A percentile compares a stretch with the other conserved stretches of the same genome.
phyloP scores from a whole-genome alignment of 2,888 invertebrate genomes.

The Epsilonema sp. region DNA sequence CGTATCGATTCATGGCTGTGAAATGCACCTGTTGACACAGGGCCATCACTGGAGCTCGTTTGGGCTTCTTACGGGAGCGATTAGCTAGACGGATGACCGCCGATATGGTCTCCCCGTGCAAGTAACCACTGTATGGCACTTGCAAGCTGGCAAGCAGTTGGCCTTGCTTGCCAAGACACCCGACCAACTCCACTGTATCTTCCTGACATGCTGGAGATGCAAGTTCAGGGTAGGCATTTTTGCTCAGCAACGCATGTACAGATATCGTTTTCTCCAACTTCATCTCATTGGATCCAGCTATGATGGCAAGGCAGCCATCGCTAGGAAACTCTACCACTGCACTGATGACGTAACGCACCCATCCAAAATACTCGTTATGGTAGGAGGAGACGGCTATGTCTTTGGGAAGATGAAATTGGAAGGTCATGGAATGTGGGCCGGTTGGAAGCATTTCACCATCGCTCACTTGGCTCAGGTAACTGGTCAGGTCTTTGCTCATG shows the following conservation, averaged over 20 bases:
- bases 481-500: constrained; percentile 15
- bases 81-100: background rate
- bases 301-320: no score
- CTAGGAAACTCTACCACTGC: no score
- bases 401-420: no score
- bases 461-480: background rate
- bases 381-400: no score
- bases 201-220: no score
- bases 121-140: background rate
- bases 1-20: constrained; percentile 1
- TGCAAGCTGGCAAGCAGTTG: background rate
- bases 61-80: background rate
- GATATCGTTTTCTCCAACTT: no score
- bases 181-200: no score
- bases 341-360: background rate
- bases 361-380: background rate
- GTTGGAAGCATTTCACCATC: constrained; percentile 6
- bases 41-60: background rate
- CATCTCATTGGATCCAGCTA: no score
- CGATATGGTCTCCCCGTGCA: background rate
- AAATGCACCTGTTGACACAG: background rate
- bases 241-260: no score
- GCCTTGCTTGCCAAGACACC: no score
- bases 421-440: constrained; percentile 3
- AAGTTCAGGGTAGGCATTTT: no score